A percentile compares a stretch with the other conserved stretches of the same genome.
These are phyloP conservation scores for Periparus ater DNA, from an alignment of 2,797 vertebrate species.

Conservation along the genomic window DNA sequence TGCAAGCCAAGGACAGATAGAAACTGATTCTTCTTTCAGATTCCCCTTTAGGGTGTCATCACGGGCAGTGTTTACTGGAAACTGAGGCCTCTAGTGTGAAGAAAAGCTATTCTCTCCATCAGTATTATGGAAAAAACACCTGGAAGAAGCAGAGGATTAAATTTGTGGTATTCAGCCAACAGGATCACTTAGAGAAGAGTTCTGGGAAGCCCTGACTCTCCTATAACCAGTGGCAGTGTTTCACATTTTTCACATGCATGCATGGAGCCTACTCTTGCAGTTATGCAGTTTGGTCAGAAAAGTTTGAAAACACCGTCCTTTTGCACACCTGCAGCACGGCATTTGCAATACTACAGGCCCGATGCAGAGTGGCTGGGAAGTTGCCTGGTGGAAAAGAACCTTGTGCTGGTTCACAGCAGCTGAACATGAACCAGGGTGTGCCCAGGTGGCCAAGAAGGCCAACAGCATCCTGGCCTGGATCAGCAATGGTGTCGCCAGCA, in stretches of 20 bases:
- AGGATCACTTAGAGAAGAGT: not conserved
- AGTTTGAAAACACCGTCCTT: not conserved
- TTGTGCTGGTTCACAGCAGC: not conserved
- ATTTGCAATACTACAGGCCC: not conserved
- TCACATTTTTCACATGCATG: not conserved
- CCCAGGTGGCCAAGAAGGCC: not conserved
- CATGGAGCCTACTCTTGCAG: not conserved
- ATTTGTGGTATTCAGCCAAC: not conserved
- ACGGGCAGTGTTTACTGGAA: conserved; percentile 41
- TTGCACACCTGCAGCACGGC: accelerated
- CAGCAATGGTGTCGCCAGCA: not conserved
- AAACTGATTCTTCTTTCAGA: not conserved
- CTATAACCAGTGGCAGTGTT: not conserved
- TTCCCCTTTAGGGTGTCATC: conserved; percentile 5
- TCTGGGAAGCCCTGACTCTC: not conserved
- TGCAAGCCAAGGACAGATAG: not conserved
- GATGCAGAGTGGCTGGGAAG: not conserved
- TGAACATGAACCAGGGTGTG: not conserved
- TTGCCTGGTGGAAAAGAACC: not conserved
- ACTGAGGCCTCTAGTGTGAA: conserved; percentile 6
- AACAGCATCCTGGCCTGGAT: not conserved
- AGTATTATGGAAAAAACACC: not conserved
- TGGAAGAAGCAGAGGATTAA: not conserved
- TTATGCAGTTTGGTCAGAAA: not conserved
- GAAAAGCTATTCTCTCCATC: not conserved